phyloP scores from a whole-genome alignment of 30 jellyfish, hydroid and myxozoan species.

The Aurelia sp. region DNA sequence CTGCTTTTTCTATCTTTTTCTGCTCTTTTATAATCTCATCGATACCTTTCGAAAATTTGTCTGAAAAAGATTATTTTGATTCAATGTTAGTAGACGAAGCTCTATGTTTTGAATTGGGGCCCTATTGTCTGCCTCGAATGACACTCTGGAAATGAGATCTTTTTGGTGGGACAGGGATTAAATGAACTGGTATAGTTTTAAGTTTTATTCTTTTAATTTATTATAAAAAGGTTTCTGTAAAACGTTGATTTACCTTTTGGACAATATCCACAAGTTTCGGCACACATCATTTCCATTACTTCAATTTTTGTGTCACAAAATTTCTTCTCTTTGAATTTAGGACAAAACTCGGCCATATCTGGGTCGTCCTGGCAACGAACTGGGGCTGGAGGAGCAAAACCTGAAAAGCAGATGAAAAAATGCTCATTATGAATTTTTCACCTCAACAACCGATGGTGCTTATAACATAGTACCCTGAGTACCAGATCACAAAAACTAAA shows the following conservation, averaged over 20 bases:
- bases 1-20: constrained; percentile 43
- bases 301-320: constrained; percentile 55
- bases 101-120: no score
- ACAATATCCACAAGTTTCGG: constrained; percentile 59
- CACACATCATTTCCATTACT: constrained; percentile 64
- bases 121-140: no score
- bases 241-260: constrained; percentile 29
- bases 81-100: no score
- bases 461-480: no score
- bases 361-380: constrained; percentile 67
- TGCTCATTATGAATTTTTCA: no score
- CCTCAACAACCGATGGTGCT: no score
- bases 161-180: no score
- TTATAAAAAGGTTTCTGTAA: no score
- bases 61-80: background rate
- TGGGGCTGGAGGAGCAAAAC: constrained; percentile 72
- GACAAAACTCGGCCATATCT: constrained; percentile 35
- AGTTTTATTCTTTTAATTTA: no score
- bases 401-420: constrained; percentile 2
- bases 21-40: constrained; percentile 66
- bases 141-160: no score
- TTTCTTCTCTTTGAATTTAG: constrained; percentile 43
- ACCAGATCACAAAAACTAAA: no score
- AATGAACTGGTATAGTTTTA: no score
- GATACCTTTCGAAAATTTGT: constrained; percentile 39